Evolutionary conservation across 2,888 invertebrate genomes (phyloP).

Genomic region (Schrankia costaestrigalis): DNA sequence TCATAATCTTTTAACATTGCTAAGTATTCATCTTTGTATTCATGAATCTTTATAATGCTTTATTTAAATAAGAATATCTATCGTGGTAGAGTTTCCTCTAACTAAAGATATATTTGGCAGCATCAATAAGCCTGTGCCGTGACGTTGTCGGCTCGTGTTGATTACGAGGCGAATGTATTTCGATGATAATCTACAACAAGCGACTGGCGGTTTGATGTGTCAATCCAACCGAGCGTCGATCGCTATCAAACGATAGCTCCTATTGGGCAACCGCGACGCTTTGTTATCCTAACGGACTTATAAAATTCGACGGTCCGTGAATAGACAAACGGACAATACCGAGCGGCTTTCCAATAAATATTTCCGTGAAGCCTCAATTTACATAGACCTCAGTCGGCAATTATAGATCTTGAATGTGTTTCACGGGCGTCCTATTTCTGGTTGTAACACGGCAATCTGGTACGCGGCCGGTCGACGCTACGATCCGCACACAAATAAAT

Average conservation of each 20-base stretch:
- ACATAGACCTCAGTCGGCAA: constrained; percentile 35
- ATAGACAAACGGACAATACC: constrained; percentile 48
- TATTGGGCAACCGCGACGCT: constrained; percentile 74
- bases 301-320: constrained; percentile 61
- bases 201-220: constrained; percentile 74
- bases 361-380: constrained; percentile 32
- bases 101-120: constrained; percentile 9
- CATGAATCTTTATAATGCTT: constrained; percentile 23
- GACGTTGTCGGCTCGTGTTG: constrained; percentile 67
- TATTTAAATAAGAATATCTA: constrained; percentile 23
- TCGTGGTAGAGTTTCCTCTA: constrained; percentile 10
- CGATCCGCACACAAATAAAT: constrained; percentile 68
- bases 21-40: constrained; percentile 21
- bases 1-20: constrained; percentile 20
- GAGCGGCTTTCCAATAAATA: constrained; percentile 44
- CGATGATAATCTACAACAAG: constrained; percentile 66
- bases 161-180: constrained; percentile 67
- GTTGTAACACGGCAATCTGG: constrained; percentile 46
- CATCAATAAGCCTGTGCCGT: constrained; percentile 53
- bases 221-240: constrained; percentile 67
- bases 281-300: constrained; percentile 74
- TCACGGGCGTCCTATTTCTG: constrained; percentile 46
- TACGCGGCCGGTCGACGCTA: constrained; percentile 42
- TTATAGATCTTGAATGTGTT: constrained; percentile 45
- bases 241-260: constrained; percentile 68